phyloP scores from a whole-genome alignment of 92 coral and sea anemone species.

The Heteractis magnifica region DNA sequence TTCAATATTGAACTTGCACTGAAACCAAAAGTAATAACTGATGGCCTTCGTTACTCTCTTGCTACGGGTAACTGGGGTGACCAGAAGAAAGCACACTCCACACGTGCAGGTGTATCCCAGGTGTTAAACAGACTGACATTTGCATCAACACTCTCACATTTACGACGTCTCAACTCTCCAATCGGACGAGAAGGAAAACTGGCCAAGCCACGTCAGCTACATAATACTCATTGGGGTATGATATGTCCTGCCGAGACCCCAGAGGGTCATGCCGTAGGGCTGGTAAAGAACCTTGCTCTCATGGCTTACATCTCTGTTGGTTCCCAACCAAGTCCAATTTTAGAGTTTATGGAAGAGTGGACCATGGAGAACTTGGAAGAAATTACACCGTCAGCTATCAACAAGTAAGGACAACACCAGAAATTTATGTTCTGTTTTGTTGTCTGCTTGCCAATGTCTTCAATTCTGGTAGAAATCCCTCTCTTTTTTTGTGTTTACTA shows the following conservation, averaged over 20 bases:
- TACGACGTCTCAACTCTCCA: constrained; percentile 98
- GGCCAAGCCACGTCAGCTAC: constrained; percentile 95
- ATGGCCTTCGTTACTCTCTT: constrained; percentile 90
- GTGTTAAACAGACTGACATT: constrained; percentile 92
- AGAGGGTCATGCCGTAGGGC: constrained; percentile 98
- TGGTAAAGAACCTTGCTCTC: constrained; percentile 95
- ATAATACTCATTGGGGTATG: constrained; percentile 99
- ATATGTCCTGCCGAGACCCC: constrained; percentile 99
- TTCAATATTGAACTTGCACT: constrained; percentile 96
- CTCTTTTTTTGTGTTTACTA: too few relatives aligned
- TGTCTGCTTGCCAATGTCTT: too few relatives aligned
- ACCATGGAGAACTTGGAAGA: constrained; percentile 99
- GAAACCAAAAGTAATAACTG: constrained; percentile 94
- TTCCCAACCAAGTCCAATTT: constrained; percentile 97
- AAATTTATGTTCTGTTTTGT: not conserved
- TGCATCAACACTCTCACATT: constrained; percentile 95
- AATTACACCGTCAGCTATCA: constrained; percentile 96
- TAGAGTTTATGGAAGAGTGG: constrained; percentile 99
- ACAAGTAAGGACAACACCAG: constrained; percentile 69
- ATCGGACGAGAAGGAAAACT: constrained; percentile 99
- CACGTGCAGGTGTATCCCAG: constrained; percentile 99
- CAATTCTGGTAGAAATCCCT: too few relatives aligned
- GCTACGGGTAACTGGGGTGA: constrained; percentile 99
- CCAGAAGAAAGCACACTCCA: constrained; percentile 96
- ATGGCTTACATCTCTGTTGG: constrained; percentile 99